Base-by-base conservation (phyloP, 1,140 invertebrate genomes). In the Proales similis region DNA sequence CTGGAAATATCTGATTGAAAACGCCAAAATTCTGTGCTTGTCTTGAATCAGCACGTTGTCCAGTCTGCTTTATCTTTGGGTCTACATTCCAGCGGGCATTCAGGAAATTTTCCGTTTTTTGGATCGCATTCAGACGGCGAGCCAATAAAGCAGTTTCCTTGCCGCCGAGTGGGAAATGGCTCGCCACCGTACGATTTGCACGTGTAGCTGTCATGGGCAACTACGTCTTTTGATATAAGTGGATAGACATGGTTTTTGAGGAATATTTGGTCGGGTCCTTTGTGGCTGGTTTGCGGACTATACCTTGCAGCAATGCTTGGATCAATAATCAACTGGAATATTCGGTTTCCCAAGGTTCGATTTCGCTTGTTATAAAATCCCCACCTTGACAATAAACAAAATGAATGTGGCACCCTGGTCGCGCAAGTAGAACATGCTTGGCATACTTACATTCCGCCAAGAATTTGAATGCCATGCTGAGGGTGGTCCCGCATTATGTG, bases 391-490 rank as follows among this genome's bases (percentile, higher is more conserved):
- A n/a, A n/a, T 39, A 39, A 2, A 39, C n/a, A 14, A 2, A 39
- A 39, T 39, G 2, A 39, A 3, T 39, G 2, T 3, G 20, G n/a
- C 2, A 39, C 2, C 20, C n/a, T 39, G n/a, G 36, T 14, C 20
- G 4, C 2, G 20, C n/a, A 14, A 14, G 36, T 14, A 39, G 20
- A 4, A 39, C 2, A n/a, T n/a, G n/a, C n/a, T n/a, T n/a, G n/a
- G n/a, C n/a, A n/a, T n/a, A n/a, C n/a, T n/a, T n/a, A 39, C 30
- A 57, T 57, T 57, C 32, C 32, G 27, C 49, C 49, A 39, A 57
- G 49, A n/a, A 57, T 57, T 9, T 33, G 49, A 39, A 29, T 36
- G 9, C n/a, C 11, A 57, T 57, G 49, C 19, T 1, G 9, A 0
- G 49, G 49, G 43, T 57, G 30, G 43, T 57, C 49, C 27, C 49